A percentile compares a stretch with the other conserved stretches of the same genome.
phyloP scores from a whole-genome alignment of 2,888 invertebrate species.

The Hyposoter didymator region DNA sequence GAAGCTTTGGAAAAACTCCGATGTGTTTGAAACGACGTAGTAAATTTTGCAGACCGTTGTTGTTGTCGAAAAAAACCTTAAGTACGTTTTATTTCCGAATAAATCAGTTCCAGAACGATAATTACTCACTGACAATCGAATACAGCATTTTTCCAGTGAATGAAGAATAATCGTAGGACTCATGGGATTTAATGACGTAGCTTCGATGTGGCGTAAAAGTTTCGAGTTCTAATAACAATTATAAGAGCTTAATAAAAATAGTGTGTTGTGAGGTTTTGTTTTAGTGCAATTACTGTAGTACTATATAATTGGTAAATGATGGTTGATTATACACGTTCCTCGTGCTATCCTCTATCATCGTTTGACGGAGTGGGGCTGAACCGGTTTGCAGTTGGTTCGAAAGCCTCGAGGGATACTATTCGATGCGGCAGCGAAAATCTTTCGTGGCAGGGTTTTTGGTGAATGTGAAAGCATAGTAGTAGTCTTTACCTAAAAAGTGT shows the following conservation, averaged over 20 bases:
- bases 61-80: not conserved
- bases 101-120: not conserved
- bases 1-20: not conserved
- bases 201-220: not conserved
- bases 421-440: slow-evolving; percentile 40
- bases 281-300: slow-evolving; percentile 5
- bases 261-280: slow-evolving; percentile 4
- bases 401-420: slow-evolving; percentile 53
- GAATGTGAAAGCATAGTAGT: not conserved
- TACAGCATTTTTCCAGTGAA: not conserved
- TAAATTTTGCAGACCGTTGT: not conserved
- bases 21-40: not conserved
- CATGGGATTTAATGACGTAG: not conserved
- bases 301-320: slow-evolving; percentile 39
- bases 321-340: slow-evolving; percentile 29
- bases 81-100: not conserved
- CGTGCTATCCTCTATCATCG: slow-evolving; percentile 39
- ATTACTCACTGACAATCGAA: not conserved
- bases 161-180: not conserved
- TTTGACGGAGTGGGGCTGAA: slow-evolving; percentile 22
- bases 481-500: slow-evolving; percentile 41
- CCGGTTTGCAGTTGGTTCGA: slow-evolving; percentile 38
- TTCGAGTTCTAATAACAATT: slow-evolving; percentile 2
- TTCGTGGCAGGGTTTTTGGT: not conserved
- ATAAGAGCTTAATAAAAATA: not conserved